Evolutionary conservation across 2,797 vertebrate species (phyloP).

Genomic region (Pangasius djambal): DNA sequence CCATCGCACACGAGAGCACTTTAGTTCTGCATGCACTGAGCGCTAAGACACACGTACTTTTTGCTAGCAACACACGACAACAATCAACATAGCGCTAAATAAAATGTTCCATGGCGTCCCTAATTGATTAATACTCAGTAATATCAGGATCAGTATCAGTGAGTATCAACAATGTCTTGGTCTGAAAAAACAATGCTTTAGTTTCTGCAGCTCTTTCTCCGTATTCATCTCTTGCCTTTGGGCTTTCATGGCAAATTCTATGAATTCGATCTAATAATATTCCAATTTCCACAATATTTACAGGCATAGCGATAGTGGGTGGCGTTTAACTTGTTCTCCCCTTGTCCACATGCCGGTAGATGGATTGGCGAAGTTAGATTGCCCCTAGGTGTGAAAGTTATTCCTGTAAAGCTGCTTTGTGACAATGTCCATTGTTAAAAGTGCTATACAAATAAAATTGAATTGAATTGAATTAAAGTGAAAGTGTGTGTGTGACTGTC

Average conservation of each 20-base stretch:
- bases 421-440: too few species aligned
- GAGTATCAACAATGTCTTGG: not conserved
- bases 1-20: not conserved
- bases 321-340: not conserved
- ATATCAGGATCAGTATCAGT: not conserved
- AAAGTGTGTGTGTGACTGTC: not conserved
- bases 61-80: too few species aligned
- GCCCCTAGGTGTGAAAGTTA: not conserved
- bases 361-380: not conserved
- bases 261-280: not conserved
- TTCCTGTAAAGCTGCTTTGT: too few species aligned
- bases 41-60: too few species aligned
- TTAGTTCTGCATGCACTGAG: not conserved
- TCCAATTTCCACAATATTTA: not conserved
- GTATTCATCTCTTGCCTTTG: not conserved
- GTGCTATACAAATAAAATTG: too few species aligned
- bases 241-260: not conserved
- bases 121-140: not conserved
- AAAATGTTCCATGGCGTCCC: not conserved
- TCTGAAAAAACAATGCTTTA: not conserved
- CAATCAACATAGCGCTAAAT: not conserved
- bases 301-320: not conserved
- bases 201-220: not conserved
- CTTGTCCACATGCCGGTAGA: not conserved
- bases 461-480: not conserved